phyloP scores from a whole-genome alignment of 2,113 vertebrate species.

The pig (Sus scrofa) region DNA sequence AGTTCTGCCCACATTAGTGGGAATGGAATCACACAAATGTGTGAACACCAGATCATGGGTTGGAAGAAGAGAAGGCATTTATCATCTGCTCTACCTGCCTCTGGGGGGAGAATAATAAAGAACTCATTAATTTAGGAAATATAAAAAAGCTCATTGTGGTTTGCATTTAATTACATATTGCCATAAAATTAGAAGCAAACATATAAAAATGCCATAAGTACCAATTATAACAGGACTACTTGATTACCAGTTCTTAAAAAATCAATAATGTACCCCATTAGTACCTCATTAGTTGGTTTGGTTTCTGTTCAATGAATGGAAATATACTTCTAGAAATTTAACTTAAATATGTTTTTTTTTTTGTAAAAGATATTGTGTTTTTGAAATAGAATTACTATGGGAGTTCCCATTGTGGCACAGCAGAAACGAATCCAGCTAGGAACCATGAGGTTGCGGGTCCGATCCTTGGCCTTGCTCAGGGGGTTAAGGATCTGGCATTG shows the following conservation, averaged over 20 bases:
- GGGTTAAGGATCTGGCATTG: too few relatives aligned
- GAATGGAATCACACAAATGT: neutral
- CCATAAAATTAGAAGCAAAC: neutral
- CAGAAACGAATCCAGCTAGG: too few relatives aligned
- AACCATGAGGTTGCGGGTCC: too few relatives aligned
- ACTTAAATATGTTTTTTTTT: neutral
- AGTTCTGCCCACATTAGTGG: neutral
- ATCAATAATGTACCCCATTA: neutral
- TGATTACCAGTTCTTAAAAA: neutral
- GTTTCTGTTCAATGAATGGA: neutral
- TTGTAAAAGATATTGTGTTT: neutral
- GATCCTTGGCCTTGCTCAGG: too few relatives aligned
- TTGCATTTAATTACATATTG: neutral
- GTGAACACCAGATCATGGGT: neutral
- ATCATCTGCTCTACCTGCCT: neutral
- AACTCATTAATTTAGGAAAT: neutral
- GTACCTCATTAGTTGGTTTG: neutral
- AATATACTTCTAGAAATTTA: neutral
- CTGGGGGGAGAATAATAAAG: neutral
- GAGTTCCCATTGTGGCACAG: too few relatives aligned
- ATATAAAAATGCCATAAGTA: neutral
- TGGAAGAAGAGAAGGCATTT: accelerated
- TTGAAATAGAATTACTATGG: neutral
- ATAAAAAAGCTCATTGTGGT: neutral
- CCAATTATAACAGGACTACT: neutral